Percentiles rank a stretch among this genome's conserved stretches.
phyloP scores from a whole-genome alignment of 2,113 vertebrate genomes.

The Smithornis capensis region DNA sequence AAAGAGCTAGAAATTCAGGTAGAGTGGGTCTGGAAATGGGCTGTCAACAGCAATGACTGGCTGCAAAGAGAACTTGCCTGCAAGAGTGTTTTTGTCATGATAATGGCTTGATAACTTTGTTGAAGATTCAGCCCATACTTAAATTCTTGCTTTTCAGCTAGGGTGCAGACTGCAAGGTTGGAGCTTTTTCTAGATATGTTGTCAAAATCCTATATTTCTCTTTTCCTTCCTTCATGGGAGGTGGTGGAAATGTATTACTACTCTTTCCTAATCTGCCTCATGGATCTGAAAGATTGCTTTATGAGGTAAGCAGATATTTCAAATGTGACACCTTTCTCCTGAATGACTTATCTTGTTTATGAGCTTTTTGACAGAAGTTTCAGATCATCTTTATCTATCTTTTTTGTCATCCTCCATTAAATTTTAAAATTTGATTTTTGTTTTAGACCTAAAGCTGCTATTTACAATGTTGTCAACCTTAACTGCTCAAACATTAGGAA shows the following conservation, averaged over 20 bases:
- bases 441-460: not conserved
- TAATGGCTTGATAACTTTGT: not conserved
- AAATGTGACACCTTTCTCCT: not conserved
- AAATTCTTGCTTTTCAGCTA: not conserved
- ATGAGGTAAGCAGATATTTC: not conserved
- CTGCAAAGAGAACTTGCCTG: not conserved
- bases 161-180: not conserved
- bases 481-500: not conserved
- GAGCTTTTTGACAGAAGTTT: not conserved
- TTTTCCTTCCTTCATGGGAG: not conserved
- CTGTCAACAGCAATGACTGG: fast-evolving
- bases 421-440: not conserved
- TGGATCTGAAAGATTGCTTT: not conserved
- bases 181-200: not conserved
- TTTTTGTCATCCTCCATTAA: not conserved
- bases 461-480: not conserved
- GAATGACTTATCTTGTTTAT: not conserved
- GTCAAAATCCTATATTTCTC: not conserved
- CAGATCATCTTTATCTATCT: not conserved
- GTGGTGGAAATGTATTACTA: not conserved
- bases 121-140: not conserved
- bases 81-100: not conserved
- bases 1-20: not conserved
- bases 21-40: not conserved
- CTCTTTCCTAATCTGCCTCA: not conserved